phyloP scores from a whole-genome alignment of 2,888 invertebrate genomes.

The Drosophila neonasuta region DNA sequence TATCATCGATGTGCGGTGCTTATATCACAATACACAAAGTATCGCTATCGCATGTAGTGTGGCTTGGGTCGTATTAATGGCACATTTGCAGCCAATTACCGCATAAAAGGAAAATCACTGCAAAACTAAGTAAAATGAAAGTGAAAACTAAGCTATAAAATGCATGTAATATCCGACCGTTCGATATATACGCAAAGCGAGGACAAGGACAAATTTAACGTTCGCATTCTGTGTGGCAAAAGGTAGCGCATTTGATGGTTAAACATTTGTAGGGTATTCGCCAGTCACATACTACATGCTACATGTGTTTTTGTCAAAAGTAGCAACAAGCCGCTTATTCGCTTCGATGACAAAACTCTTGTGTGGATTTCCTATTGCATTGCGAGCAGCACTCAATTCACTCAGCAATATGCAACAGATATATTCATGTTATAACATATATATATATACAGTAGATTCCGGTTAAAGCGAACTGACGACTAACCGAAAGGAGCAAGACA shows the following conservation, averaged over 20 bases:
- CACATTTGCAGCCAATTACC: conserved; percentile 54
- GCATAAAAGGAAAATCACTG: conserved; percentile 49
- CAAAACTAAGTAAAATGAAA: conserved; percentile 14
- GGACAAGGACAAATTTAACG: neutral
- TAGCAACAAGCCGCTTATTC: conserved; percentile 1
- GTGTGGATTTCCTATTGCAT: neutral
- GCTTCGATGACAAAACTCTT: neutral
- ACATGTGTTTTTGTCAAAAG: neutral
- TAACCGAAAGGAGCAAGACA: too few species aligned
- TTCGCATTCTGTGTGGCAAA: neutral
- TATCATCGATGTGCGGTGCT: neutral
- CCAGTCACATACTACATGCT: neutral
- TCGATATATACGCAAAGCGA: neutral
- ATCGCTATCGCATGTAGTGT: neutral
- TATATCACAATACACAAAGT: neutral
- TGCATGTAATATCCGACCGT: neutral
- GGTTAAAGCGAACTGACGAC: too few species aligned
- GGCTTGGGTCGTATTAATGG: conserved; percentile 26
- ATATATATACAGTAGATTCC: too few species aligned
- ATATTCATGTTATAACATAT: too few species aligned
- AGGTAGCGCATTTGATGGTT: neutral
- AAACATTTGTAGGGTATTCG: neutral
- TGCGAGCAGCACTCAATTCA: neutral
- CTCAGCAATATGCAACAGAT: too few species aligned
- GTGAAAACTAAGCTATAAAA: conserved; percentile 18